Conservation (phyloP, 2,113 vertebrate genomes). For the Laterallus jamaicensis region DNA sequence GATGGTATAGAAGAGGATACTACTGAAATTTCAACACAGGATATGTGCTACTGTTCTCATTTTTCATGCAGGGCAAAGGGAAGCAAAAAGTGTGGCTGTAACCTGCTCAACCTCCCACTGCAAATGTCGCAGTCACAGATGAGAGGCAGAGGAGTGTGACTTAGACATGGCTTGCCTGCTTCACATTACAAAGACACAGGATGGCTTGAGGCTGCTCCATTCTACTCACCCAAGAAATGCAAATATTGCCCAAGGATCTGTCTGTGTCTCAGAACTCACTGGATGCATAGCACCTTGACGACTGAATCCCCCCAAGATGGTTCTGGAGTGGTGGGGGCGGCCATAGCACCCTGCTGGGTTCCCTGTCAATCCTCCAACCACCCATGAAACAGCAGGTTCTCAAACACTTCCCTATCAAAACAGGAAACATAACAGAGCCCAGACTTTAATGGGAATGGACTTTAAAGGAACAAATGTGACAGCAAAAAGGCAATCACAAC, state of each 20-base stretch:
- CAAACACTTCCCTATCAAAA: background rate
- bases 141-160: background rate
- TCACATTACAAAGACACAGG: background rate
- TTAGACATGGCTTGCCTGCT: background rate
- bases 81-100: background rate
- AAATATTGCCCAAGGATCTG: background rate
- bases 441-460: background rate
- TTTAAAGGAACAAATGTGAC: constrained; percentile 13
- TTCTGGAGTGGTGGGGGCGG: background rate
- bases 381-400: background rate
- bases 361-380: background rate
- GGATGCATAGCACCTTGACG: background rate
- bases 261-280: background rate
- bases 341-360: background rate
- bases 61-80: background rate
- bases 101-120: background rate
- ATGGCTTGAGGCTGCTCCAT: background rate
- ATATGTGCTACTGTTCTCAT: background rate
- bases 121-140: background rate
- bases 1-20: background rate
- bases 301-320: background rate
- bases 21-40: background rate
- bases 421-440: background rate
- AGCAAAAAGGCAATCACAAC: background rate
- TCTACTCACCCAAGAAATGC: background rate